Evolutionary conservation across 37 sponge, comb jelly and placozoan species (phyloP), one percentile per base, ranked within the genome.

Genomic region (Beroe forskalii): DNA sequence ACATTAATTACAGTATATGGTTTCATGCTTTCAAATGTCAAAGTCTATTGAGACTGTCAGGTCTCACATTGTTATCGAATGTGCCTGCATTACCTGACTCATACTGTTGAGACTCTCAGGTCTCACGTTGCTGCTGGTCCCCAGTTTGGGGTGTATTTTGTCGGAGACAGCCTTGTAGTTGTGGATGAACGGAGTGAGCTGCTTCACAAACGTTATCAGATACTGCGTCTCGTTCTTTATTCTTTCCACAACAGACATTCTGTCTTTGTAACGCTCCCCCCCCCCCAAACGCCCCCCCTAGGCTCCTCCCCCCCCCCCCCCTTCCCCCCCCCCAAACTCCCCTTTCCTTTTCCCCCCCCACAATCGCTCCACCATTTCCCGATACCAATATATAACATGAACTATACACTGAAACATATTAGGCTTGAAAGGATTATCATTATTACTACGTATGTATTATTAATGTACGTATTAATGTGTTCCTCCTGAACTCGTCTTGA

Each of bases 251-350:
- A 80, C 86, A n/a, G 86, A 80, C 55, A 80, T 41, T n/a, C 86
- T 32, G 86, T 80, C 86, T 80, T 80, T 80, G 86, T 80, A 80
- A 8, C 86, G 43, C 27, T 80, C 86, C 86, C n/a, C n/a, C n/a
- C n/a, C n/a, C n/a, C n/a, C n/a, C n/a, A n/a, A n/a, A n/a, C n/a
- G n/a, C n/a, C n/a, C n/a, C n/a, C n/a, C n/a, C n/a, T n/a, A n/a
- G n/a, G n/a, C n/a, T n/a, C n/a, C n/a, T n/a, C n/a, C n/a, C n/a
- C n/a, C n/a, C n/a, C n/a, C n/a, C n/a, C n/a, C n/a, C n/a, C n/a
- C n/a, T n/a, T n/a, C n/a, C n/a, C n/a, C n/a, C n/a, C n/a, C n/a
- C n/a, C n/a, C n/a, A n/a, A n/a, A n/a, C n/a, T n/a, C n/a, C n/a
- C n/a, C n/a, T n/a, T n/a, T n/a, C n/a, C n/a, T n/a, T n/a, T n/a